Percentiles rank a stretch among this genome's conserved stretches.
Evolutionary conservation across 1,140 invertebrate genomes (phyloP).

Genomic region (Campoletis sonorensis): DNA sequence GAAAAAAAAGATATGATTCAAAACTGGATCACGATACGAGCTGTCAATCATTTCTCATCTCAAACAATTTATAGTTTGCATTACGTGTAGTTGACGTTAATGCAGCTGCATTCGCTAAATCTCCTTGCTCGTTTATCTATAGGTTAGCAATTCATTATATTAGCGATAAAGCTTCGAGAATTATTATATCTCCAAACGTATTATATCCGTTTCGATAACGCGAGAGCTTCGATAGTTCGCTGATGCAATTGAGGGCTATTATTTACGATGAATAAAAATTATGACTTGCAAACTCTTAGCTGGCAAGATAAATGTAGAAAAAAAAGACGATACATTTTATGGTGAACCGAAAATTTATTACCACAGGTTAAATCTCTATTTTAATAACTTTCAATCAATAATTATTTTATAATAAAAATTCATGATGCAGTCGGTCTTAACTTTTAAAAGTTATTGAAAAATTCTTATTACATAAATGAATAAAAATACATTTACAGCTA

Average conservation of each 20-base stretch:
- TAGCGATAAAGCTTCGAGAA: slow-evolving; percentile 14
- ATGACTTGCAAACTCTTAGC: no score
- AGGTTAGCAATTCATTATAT: slow-evolving; percentile 8
- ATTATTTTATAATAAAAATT: no score
- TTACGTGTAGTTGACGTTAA: not conserved
- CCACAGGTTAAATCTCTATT: no score
- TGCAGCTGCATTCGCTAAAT: slow-evolving; percentile 9
- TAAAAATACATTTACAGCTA: no score
- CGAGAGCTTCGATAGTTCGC: not conserved
- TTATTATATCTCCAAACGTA: slow-evolving; percentile 8
- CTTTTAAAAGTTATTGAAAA: no score
- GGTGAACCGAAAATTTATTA: no score
- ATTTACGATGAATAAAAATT: no score
- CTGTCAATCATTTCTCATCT: slow-evolving; percentile 8
- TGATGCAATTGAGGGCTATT: not conserved
- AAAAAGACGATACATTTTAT: no score
- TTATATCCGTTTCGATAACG: slow-evolving; percentile 21
- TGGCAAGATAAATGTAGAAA: no score
- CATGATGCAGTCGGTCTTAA: no score
- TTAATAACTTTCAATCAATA: no score
- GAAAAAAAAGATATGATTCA: not conserved
- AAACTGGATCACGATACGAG: slow-evolving; percentile 10
- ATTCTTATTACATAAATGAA: no score
- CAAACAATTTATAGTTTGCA: not conserved
- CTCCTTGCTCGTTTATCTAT: not conserved